Evolutionary conservation across 2,797 vertebrate species (phyloP).

Genomic region (Dendrocincla fuliginosa): DNA sequence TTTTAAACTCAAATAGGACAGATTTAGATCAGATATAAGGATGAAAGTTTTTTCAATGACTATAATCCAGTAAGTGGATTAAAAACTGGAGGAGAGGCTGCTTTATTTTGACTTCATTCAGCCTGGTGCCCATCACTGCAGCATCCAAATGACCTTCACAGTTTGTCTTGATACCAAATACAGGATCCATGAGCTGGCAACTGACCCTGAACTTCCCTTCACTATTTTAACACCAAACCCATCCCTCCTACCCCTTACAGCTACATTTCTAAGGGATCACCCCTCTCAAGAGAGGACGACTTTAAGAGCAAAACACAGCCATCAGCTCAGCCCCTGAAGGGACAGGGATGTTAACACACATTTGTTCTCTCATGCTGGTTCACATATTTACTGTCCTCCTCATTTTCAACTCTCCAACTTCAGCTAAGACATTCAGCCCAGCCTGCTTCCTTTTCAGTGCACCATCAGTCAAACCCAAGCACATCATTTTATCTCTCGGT

Average conservation of each 20-base stretch:
- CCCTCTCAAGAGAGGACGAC: background rate
- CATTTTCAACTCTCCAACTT: background rate
- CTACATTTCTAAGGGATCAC: background rate
- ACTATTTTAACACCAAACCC: background rate
- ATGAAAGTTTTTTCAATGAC: background rate
- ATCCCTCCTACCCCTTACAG: background rate
- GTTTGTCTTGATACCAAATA: background rate
- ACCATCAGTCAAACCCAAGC: constrained; percentile 32
- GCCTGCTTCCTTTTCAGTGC: constrained; percentile 31
- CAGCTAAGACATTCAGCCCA: background rate
- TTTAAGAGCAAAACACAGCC: background rate
- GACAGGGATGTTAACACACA: background rate
- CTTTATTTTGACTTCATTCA: background rate
- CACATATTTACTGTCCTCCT: background rate
- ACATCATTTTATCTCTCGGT: constrained; percentile 43
- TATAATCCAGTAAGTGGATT: background rate
- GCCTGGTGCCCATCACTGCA: background rate
- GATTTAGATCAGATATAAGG: background rate
- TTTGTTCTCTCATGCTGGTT: background rate
- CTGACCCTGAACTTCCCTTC: background rate
- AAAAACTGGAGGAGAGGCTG: background rate
- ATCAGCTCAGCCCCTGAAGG: background rate
- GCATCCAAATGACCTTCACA: background rate
- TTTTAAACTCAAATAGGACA: background rate
- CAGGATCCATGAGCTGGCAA: background rate